phyloP scores from a whole-genome alignment of 2,797 vertebrate species.

The Myotis myotis region DNA sequence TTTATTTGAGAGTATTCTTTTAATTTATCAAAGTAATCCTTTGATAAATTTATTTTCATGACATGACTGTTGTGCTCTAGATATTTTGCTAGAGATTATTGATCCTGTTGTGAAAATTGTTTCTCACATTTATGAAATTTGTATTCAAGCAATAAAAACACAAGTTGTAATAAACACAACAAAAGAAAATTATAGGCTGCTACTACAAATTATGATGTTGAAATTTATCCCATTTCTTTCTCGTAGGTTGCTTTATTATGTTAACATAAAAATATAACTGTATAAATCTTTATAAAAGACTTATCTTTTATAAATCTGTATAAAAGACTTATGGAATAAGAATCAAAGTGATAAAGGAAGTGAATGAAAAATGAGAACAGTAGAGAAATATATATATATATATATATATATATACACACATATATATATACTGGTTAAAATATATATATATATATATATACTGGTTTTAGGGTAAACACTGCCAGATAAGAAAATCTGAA shows the following conservation, averaged over 20 bases:
- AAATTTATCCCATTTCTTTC: neutral
- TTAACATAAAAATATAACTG: neutral
- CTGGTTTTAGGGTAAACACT: neutral
- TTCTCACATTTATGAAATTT: neutral
- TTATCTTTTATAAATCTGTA: neutral
- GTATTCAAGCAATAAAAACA: neutral
- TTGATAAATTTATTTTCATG: neutral
- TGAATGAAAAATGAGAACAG: neutral
- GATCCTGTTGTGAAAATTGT: neutral
- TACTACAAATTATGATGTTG: neutral
- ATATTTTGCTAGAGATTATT: neutral
- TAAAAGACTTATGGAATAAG: neutral
- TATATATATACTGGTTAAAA: too few relatives aligned
- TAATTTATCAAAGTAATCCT: neutral
- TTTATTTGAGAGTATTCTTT: neutral
- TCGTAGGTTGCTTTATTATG: neutral
- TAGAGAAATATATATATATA: neutral
- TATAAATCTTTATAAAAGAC: neutral
- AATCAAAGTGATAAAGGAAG: neutral
- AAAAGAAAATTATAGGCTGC: neutral
- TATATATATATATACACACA: too few relatives aligned
- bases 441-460: too few relatives aligned
- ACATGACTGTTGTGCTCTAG: neutral
- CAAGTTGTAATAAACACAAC: neutral
- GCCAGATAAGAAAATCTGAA: neutral